Base-by-base conservation (phyloP, 1,140 invertebrate genomes). In the Ptiloglossa arizonensis region DNA sequence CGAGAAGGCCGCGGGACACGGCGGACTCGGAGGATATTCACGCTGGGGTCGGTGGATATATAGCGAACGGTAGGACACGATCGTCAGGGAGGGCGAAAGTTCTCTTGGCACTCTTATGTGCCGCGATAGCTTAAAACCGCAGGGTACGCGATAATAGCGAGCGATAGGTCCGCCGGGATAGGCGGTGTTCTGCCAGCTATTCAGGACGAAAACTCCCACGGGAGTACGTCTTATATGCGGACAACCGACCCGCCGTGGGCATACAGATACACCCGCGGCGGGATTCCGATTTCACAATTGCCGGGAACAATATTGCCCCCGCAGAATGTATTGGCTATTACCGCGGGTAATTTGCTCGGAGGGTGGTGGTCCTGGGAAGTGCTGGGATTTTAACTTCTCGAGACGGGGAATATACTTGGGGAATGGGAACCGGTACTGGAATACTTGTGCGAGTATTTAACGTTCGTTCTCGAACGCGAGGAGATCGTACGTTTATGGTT, bases 101-200 rank as follows among this genome's bases (percentile, higher is more conserved):
- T 66, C 75, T 73, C 62, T 52, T 56, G 69, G 52, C 38, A 79
- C 59, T 80, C 62, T 78, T 83, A 75, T 64, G 54, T 76, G 46
- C 38, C 50, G 77, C 80, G 83, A 88, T 86, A 85, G 83, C 81
- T 88, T 83, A 87, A 90, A 90, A 90, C 87, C 90, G 87, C 89
- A 82, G 86, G 87, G 79, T 87, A 80, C 75, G 89, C 88, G 88
- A 90, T 91, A 90, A 90, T 89, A 81, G 82, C 68, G 60, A 85
- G 72, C 86, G 90, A 90, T 90, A 90, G 84, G 85, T 86, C 80
- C 74, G 64, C 24, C 77, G 63, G 73, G 32, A 66, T 87, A 83
- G 85, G 77, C 72, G 27, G 66, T 70, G 83, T 76, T 82, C 81
- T 71, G 70, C 66, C n/a, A 60, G 59, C 52, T 48, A 79, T 77